Percentiles rank a stretch among this genome's conserved stretches.
These are phyloP conservation scores for Salvelinus sp. DNA, from an alignment of 2,113 vertebrate genomes.

Conservation along the genomic window DNA sequence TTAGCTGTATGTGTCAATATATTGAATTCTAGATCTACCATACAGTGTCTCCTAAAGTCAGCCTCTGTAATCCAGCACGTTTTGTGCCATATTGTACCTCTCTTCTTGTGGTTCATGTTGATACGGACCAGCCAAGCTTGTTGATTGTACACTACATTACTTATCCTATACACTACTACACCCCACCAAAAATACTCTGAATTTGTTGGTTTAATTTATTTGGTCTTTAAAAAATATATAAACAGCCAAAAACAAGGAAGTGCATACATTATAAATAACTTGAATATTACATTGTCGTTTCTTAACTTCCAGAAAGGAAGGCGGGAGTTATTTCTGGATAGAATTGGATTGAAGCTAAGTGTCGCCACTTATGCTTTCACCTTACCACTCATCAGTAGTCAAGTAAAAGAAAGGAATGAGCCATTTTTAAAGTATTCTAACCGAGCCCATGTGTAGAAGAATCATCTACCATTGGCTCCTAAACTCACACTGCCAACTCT, in stretches of 20 bases:
- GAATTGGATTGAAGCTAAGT: background rate
- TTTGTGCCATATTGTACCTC: constrained; percentile 34
- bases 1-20: constrained; percentile 50
- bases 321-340: background rate
- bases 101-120: background rate
- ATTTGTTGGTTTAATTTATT: no score
- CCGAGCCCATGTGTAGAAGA: background rate
- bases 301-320: no score
- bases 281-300: no score
- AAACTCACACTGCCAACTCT: constrained; percentile 34
- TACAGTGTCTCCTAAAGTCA: constrained; percentile 58
- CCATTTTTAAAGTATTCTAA: background rate
- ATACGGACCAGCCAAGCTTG: background rate
- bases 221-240: no score
- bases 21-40: constrained; percentile 35
- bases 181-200: no score
- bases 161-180: background rate
- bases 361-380: background rate
- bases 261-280: background rate
- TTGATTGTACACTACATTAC: constrained; percentile 27
- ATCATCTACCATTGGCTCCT: background rate
- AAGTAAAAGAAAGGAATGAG: background rate
- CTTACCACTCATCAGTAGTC: background rate
- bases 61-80: constrained; percentile 44
- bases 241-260: no score